Base-by-base conservation (phyloP, 2,113 vertebrate genomes). In the Tyrannus savana region DNA sequence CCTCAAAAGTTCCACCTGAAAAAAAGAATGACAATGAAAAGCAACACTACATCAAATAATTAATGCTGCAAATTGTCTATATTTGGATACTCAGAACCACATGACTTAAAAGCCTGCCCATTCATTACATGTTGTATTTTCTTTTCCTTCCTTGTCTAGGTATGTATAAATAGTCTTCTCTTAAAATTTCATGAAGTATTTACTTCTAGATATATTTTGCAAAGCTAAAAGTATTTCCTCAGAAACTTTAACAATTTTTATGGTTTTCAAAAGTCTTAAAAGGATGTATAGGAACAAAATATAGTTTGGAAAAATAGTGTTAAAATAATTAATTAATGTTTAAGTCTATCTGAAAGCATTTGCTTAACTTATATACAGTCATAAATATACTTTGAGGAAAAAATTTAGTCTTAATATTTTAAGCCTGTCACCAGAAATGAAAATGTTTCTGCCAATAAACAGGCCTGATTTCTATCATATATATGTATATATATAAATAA, bases 221-320 rank as follows among this genome's bases (percentile, higher is more conserved):
- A 71, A 87, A 93, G 28, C 35, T 62, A 83, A 96, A 84, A 96
- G 86, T 95, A 69, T 95, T 93, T 92, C 53, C 39, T 93, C 23
- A n/a, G 74, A 91, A 91, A 91, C 88, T 96, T 95, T 94, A 96
- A 94, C 33, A 83, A 52, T 95, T 96, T 96, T 90, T 96, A 21
- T 55, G 28, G 33, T 94, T 96, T 95, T 94, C 64, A 96, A 82
- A 95, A 95, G 53, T 67, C 76, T 91, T 95, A 69, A 96, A 95
- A 95, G 75, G 67, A 89, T 94, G 84, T 62, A 87, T n/a, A 93
- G 81, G 79, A 84, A 67, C 4, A 80, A 90, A 83, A 84, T 84
- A 68, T 42, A 93, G 35, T 91, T 80, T 74, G 59, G 19, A 69
- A 72, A 77, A 96, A 95, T 72, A 78, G 55, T 19, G 1, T 75